Evolutionary conservation across 2,113 vertebrate species (phyloP).

Genomic region (Caranx ignobilis): DNA sequence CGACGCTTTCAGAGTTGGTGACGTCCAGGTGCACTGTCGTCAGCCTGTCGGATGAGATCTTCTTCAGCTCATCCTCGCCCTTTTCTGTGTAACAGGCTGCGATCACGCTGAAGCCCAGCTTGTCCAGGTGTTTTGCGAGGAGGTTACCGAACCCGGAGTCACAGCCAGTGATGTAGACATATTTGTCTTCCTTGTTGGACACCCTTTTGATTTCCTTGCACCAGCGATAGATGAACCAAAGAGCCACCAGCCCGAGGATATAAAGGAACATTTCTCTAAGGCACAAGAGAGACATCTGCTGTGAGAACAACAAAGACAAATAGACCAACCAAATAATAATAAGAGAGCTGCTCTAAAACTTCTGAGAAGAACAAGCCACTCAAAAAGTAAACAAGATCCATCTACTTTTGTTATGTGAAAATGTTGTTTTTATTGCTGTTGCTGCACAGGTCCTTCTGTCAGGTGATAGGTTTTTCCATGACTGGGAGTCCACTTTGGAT

Average conservation of each 20-base stretch:
- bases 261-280: conserved; percentile 73
- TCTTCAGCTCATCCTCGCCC: conserved; percentile 79
- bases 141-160: conserved; percentile 82
- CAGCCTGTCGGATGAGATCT: conserved; percentile 75
- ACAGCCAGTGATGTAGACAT: conserved; percentile 81
- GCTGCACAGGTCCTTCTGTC: background rate
- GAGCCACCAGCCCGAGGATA: conserved; percentile 52
- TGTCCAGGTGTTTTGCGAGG: conserved; percentile 83
- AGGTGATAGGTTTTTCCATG: background rate
- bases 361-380: background rate
- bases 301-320: background rate
- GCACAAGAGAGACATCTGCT: background rate
- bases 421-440: background rate
- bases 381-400: background rate
- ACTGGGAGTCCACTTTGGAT: background rate
- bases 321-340: background rate
- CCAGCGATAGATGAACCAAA: conserved; percentile 76
- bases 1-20: conserved; percentile 81
- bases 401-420: background rate
- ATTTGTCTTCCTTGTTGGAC: conserved; percentile 75
- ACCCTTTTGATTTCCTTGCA: conserved; percentile 71
- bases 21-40: conserved; percentile 86
- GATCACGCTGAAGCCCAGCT: conserved; percentile 82
- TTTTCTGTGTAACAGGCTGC: conserved; percentile 84
- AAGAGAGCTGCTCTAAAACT: background rate